Percentiles rank a stretch among this genome's conserved stretches.
Evolutionary conservation across 2,888 invertebrate species (phyloP).

Genomic region (Dicyrtomina minuta): DNA sequence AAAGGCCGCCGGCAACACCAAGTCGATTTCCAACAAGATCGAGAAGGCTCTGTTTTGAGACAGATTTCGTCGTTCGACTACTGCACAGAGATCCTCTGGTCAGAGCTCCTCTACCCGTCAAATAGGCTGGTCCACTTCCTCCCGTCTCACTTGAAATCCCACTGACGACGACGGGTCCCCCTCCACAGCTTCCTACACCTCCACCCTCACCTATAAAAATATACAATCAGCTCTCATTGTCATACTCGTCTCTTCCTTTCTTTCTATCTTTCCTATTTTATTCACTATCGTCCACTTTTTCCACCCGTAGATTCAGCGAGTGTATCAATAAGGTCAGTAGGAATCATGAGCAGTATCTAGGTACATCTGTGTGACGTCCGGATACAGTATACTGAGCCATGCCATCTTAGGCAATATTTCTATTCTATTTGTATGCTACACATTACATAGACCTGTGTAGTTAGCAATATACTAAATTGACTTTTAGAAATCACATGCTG

Average conservation of each 20-base stretch:
- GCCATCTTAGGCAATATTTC: too few relatives aligned
- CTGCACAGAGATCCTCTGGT: slow-evolving; percentile 50
- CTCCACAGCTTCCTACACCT: not conserved
- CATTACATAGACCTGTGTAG: too few relatives aligned
- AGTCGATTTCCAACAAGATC: slow-evolving; percentile 78
- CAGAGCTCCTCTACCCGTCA: slow-evolving; percentile 45
- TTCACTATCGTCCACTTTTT: not conserved
- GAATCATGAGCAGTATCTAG: not conserved
- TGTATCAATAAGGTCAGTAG: too few relatives aligned
- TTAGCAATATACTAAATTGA: too few relatives aligned
- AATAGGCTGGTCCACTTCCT: slow-evolving; percentile 42
- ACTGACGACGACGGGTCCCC: not conserved
- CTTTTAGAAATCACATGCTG: too few relatives aligned
- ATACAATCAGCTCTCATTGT: not conserved
- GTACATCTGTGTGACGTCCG: not conserved
- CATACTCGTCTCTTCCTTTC: not conserved
- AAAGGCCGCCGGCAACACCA: slow-evolving; percentile 60
- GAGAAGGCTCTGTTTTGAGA: slow-evolving; percentile 66
- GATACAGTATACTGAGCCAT: too few relatives aligned
- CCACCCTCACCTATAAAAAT: not conserved
- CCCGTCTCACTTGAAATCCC: slow-evolving; percentile 1
- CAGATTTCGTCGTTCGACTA: slow-evolving; percentile 58
- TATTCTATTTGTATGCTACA: too few relatives aligned
- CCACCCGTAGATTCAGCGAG: not conserved
- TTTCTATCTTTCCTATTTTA: not conserved